Conservation (phyloP, 1,140 invertebrate genomes). For the Drosophila tani region DNA sequence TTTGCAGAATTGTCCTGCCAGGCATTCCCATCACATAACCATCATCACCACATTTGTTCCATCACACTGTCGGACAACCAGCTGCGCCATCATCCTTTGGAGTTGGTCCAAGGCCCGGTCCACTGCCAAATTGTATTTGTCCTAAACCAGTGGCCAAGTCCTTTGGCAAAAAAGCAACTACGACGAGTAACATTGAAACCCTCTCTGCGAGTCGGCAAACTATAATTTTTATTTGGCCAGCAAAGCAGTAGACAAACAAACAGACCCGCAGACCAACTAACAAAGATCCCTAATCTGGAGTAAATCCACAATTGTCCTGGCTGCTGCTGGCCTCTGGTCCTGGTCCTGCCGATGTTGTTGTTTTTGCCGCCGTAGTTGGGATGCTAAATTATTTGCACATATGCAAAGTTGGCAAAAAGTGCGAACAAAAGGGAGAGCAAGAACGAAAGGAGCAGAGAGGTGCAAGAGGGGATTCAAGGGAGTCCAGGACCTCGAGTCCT, state of each 20-base stretch:
- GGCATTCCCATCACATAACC: conserved; percentile 33
- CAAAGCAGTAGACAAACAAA: conserved; percentile 44
- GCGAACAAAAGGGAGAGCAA: conserved; percentile 52
- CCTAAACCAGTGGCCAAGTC: conserved; percentile 30
- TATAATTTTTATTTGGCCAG: conserved; percentile 76
- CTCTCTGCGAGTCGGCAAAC: conserved; percentile 35
- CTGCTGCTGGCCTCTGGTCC: conserved; percentile 18
- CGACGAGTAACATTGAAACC: conserved; percentile 13
- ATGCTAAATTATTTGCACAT: conserved; percentile 80
- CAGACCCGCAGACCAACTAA: conserved; percentile 62
- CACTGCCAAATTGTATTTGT: conserved; percentile 37
- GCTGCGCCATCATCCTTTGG: conserved; percentile 19
- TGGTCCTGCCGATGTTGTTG: conserved; percentile 31
- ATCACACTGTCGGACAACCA: conserved; percentile 37
- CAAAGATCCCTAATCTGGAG: conserved; percentile 80
- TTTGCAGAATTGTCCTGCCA: not conserved
- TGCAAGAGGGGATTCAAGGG: conserved; percentile 21
- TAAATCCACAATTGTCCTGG: conserved; percentile 72
- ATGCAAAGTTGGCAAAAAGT: conserved; percentile 81
- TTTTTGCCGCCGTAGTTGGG: conserved; percentile 18
- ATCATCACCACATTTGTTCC: conserved; percentile 42
- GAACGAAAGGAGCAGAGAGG: conserved; percentile 47
- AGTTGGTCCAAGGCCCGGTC: conserved; percentile 19
- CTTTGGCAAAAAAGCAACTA: conserved; percentile 18
- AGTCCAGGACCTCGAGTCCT: conserved; percentile 42